Conservation (phyloP, 2,797 vertebrate species). For the Sorex maritimensis region DNA sequence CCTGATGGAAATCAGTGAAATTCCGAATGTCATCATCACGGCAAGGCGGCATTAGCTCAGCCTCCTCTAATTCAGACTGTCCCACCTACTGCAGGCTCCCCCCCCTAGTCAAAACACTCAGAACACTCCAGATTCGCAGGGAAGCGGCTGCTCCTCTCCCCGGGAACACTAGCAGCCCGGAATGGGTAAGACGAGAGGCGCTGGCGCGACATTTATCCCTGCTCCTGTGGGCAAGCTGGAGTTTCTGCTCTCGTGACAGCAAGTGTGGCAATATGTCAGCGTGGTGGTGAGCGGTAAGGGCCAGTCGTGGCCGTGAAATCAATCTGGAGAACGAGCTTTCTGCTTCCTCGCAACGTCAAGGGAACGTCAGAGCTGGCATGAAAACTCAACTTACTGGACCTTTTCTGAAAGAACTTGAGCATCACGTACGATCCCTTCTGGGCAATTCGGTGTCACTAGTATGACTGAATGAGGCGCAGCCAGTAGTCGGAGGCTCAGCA, state of each 20-base stretch:
- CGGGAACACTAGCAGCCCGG: conserved; percentile 39
- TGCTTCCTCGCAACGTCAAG: conserved; percentile 47
- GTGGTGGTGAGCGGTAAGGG: conserved; percentile 63
- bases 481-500: background rate
- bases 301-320: conserved; percentile 65
- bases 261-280: conserved; percentile 25
- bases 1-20: conserved; percentile 64
- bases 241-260: conserved; percentile 35
- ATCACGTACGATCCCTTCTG: conserved; percentile 20
- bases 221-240: conserved; percentile 18
- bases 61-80: conserved; percentile 65
- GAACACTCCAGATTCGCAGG: conserved; percentile 10
- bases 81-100: background rate
- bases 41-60: conserved; percentile 53
- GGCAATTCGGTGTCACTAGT: conserved; percentile 29
- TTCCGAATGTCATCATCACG: conserved; percentile 67
- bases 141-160: conserved; percentile 33
- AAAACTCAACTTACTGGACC: conserved; percentile 48
- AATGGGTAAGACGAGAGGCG: conserved; percentile 31
- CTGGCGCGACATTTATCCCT: conserved; percentile 7
- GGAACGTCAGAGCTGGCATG: conserved; percentile 56
- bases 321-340: conserved; percentile 71
- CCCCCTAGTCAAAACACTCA: no score
- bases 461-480: background rate
- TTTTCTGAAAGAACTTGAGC: conserved; percentile 43